Conservation (phyloP, 2,797 vertebrate species). For the Borostomias antarcticus region DNA sequence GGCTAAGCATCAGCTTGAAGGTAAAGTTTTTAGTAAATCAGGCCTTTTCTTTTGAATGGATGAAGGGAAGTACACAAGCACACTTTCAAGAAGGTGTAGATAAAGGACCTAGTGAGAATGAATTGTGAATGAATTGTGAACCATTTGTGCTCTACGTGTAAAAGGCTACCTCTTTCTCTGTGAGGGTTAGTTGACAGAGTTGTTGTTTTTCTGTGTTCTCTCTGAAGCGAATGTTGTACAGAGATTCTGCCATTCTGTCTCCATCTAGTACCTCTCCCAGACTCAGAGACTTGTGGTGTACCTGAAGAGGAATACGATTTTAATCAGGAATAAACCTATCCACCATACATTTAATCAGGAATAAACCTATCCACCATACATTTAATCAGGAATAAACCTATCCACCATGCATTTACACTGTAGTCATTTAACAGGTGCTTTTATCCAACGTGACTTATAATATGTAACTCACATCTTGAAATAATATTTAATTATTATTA, state of each 20-base stretch:
- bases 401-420: background rate
- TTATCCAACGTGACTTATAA: too few species aligned
- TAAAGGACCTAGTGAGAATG: background rate
- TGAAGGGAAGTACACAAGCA: too few species aligned
- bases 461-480: too few species aligned
- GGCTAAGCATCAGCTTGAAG: too few species aligned
- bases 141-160: background rate
- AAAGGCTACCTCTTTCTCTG: slow-evolving; percentile 74
- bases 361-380: too few species aligned
- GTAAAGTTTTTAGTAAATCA: too few species aligned
- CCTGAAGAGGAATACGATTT: slow-evolving; percentile 54
- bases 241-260: slow-evolving; percentile 91
- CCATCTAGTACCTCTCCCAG: slow-evolving; percentile 91
- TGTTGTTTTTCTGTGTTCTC: slow-evolving; percentile 79
- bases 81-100: too few species aligned
- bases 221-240: slow-evolving; percentile 85
- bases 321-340: too few species aligned
- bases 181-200: slow-evolving; percentile 84
- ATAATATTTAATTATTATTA: too few species aligned
- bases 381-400: background rate
- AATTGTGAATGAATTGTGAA: background rate
- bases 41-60: too few species aligned
- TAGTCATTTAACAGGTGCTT: too few species aligned
- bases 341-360: too few species aligned
- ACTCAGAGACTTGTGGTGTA: slow-evolving; percentile 89